Conservation (phyloP, 2,888 invertebrate species). For the Cryptophagus acutangulus region DNA sequence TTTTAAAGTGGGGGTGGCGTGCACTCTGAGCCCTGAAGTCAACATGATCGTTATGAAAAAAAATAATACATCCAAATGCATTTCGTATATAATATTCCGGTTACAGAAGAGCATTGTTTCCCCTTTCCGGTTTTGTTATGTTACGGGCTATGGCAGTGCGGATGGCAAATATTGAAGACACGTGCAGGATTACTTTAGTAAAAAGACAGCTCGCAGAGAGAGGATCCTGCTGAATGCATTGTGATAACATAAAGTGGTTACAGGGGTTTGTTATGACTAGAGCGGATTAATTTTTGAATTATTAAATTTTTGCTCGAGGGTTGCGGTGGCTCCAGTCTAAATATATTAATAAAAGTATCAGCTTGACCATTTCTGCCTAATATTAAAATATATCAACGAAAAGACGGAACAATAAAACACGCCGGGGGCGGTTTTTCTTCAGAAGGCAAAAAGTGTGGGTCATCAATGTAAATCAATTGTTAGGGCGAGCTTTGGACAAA, state of each 20-base stretch:
- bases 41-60: too few species aligned
- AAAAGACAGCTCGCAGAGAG: conserved; percentile 37
- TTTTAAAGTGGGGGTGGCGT: too few species aligned
- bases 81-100: too few species aligned
- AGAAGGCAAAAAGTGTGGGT: conserved; percentile 31
- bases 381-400: neutral
- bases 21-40: too few species aligned
- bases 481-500: conserved; percentile 45
- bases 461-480: conserved; percentile 49
- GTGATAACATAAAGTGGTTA: conserved; percentile 41
- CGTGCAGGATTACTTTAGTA: conserved; percentile 34
- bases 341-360: too few species aligned
- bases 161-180: conserved; percentile 34
- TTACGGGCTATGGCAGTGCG: too few species aligned
- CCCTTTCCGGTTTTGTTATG: neutral
- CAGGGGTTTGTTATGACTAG: conserved; percentile 41
- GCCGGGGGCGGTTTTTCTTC: too few species aligned
- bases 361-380: conserved; percentile 5
- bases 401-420: too few species aligned
- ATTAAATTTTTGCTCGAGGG: conserved; percentile 34
- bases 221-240: conserved; percentile 37
- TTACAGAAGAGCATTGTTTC: too few species aligned
- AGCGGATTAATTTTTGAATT: conserved; percentile 42
- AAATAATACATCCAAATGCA: too few species aligned
- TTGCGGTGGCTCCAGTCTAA: conserved; percentile 1